phyloP scores from a whole-genome alignment of 35 echinoderm and acorn worm species.

The Ptychodera flava region DNA sequence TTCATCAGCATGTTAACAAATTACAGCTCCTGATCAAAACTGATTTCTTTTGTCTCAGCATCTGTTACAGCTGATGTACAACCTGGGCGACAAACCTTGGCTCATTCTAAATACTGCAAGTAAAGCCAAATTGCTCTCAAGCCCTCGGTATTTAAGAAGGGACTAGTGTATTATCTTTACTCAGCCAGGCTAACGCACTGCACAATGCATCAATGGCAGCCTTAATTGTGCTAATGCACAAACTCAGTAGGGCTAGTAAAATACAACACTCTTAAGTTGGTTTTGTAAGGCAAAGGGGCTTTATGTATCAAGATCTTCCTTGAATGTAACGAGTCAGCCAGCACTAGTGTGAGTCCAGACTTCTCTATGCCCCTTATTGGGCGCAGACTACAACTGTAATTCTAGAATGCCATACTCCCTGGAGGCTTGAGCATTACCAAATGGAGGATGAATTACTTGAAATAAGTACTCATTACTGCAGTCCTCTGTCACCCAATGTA shows the following conservation, averaged over 20 bases:
- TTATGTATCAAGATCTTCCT: background rate
- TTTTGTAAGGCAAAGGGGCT: background rate
- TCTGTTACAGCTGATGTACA: too few species aligned
- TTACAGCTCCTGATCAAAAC: too few species aligned
- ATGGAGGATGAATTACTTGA: background rate
- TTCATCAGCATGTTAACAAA: too few species aligned
- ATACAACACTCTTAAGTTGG: background rate
- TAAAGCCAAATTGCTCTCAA: too few species aligned
- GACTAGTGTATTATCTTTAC: background rate
- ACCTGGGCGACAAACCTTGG: too few species aligned
- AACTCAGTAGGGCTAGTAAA: background rate
- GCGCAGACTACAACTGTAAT: background rate
- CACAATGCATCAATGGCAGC: background rate
- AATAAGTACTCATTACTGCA: background rate
- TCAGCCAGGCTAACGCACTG: background rate
- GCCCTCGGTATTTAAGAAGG: too few species aligned
- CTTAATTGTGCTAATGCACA: background rate
- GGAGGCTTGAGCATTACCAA: background rate
- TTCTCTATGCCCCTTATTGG: background rate
- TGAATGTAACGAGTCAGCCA: background rate
- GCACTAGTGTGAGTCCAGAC: background rate
- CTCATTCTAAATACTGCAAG: too few species aligned
- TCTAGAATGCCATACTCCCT: background rate
- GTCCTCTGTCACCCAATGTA: too few species aligned
- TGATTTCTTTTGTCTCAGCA: too few species aligned